Evolutionary conservation across 2,797 vertebrate genomes (phyloP).

Genomic region (Neostethus bicornis): DNA sequence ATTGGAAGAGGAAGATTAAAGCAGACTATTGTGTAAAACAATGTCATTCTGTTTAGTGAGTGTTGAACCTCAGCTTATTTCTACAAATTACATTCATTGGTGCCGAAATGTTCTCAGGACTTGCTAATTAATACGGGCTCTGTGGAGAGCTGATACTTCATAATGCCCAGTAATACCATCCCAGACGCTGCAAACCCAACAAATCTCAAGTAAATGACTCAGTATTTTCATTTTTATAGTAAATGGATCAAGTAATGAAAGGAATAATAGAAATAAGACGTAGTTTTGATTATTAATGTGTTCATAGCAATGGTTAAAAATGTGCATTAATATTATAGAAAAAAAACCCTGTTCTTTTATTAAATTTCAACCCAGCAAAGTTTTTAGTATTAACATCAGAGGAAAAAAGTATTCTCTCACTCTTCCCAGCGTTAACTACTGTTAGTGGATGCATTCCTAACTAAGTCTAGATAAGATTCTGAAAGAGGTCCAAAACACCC

Average conservation of each 20-base stretch:
- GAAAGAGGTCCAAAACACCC: conserved; percentile 69
- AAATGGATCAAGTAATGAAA: no score
- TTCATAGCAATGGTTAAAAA: no score
- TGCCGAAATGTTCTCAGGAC: conserved; percentile 38
- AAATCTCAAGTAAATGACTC: conserved; percentile 37
- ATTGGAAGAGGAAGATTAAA: conserved; percentile 12
- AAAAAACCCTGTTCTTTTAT: no score
- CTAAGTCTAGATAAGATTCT: conserved; percentile 77
- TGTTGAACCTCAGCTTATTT: conserved; percentile 28
- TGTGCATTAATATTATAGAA: no score
- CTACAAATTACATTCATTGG: conserved; percentile 27
- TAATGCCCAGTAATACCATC: no score
- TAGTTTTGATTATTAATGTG: no score
- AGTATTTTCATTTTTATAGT: conserved; percentile 18
- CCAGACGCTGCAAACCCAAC: conserved; percentile 38
- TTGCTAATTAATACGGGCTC: conserved; percentile 47
- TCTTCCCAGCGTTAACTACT: conserved; percentile 53
- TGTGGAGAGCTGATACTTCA: no score
- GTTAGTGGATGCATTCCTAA: conserved; percentile 74
- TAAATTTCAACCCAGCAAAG: conserved; percentile 8
- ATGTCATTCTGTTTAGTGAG: conserved; percentile 17
- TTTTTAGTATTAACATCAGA: conserved; percentile 39
- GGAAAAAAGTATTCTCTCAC: conserved; percentile 53
- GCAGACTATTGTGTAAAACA: conserved; percentile 27
- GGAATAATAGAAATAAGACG: no score